Percentiles rank a stretch among this genome's conserved stretches.
phyloP scores from a whole-genome alignment of 2,797 vertebrate genomes.

The Notoglanidium macrostoma region DNA sequence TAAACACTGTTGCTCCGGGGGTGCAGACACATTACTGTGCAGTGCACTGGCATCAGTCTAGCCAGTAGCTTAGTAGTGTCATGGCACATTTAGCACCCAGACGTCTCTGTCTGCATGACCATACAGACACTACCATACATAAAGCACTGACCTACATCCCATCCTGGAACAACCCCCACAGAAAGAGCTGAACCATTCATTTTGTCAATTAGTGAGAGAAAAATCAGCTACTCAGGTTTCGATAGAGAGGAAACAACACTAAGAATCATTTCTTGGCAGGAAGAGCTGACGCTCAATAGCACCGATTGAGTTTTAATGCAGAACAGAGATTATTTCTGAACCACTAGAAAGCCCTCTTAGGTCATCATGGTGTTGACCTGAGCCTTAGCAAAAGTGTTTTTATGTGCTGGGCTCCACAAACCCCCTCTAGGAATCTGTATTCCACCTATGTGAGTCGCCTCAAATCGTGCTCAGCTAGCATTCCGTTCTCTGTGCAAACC shows the following conservation, averaged over 20 bases:
- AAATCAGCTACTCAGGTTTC: constrained; percentile 1
- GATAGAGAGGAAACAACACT: neutral
- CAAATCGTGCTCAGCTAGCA: constrained; percentile 22
- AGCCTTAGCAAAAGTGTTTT: constrained; percentile 40
- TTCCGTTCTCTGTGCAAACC: constrained; percentile 30
- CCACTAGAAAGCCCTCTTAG: constrained; percentile 14
- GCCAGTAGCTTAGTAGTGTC: constrained; percentile 56
- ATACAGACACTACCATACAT: constrained; percentile 15
- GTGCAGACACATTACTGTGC: constrained; percentile 55
- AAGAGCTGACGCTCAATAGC: constrained; percentile 15
- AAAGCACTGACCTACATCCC: constrained; percentile 42
- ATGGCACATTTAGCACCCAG: constrained; percentile 57
- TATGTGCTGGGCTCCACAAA: constrained; percentile 8
- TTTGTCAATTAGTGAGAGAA: neutral
- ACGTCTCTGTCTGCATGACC: constrained; percentile 46
- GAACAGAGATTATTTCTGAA: constrained; percentile 7
- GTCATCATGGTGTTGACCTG: constrained; percentile 51
- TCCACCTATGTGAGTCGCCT: constrained; percentile 51
- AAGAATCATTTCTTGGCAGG: neutral
- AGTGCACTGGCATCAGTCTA: constrained; percentile 50
- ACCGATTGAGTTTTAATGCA: neutral
- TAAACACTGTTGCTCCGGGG: constrained; percentile 59
- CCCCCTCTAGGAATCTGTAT: constrained; percentile 53
- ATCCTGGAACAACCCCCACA: constrained; percentile 29
- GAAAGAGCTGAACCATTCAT: neutral